phyloP scores from a whole-genome alignment of 2,888 invertebrate species.

The Polia nebulosa region DNA sequence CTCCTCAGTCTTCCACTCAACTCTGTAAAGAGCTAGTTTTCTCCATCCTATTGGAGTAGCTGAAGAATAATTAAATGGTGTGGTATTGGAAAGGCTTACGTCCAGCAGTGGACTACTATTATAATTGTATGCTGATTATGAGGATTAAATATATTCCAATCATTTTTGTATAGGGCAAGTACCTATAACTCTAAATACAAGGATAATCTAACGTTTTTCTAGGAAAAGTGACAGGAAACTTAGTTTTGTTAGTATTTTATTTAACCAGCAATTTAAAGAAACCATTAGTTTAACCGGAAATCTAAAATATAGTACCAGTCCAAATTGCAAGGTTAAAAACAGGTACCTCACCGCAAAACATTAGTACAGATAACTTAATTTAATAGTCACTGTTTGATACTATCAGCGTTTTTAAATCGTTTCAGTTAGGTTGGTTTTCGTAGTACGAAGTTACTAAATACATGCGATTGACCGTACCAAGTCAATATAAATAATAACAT shows the following conservation, averaged over 20 bases:
- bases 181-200: background rate
- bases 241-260: background rate
- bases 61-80: no score
- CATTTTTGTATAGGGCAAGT: background rate
- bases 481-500: background rate
- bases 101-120: no score
- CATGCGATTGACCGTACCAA: background rate
- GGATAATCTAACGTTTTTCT: background rate
- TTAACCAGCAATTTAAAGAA: background rate
- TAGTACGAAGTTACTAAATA: no score
- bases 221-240: background rate
- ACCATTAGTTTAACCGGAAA: background rate
- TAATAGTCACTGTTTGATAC: background rate
- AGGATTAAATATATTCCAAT: background rate
- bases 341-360: no score
- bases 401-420: background rate
- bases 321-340: slow-evolving; percentile 9
- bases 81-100: no score
- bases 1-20: no score
- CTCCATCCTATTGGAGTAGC: no score
- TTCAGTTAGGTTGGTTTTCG: no score
- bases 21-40: no score
- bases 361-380: background rate
- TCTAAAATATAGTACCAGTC: background rate
- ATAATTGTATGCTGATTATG: no score